These are phyloP conservation scores for Cettia cetti DNA, from an alignment of 2,113 vertebrate species.

Conservation along the genomic window DNA sequence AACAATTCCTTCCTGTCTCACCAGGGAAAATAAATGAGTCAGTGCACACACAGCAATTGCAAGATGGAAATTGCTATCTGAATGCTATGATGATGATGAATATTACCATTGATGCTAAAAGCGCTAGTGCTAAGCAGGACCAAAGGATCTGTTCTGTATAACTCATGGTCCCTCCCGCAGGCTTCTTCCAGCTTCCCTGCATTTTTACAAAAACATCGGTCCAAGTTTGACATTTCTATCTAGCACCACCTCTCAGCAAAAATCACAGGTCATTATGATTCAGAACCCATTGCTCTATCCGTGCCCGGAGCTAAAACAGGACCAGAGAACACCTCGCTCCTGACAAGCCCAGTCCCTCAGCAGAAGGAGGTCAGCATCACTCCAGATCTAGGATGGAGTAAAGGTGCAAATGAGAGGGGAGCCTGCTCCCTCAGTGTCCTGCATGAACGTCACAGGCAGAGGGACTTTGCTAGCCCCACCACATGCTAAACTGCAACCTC, in stretches of 20 bases:
- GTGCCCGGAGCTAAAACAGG: background rate
- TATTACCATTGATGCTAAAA: conserved; percentile 51
- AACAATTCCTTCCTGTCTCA: conserved; percentile 51
- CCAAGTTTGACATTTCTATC: background rate
- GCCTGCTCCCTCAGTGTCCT: background rate
- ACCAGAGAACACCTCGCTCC: background rate
- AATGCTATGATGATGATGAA: conserved; percentile 36
- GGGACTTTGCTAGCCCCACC: background rate
- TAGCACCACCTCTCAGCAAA: background rate
- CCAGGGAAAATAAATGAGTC: conserved; percentile 31
- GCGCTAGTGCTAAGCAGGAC: background rate
- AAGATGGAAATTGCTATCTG: conserved; percentile 54
- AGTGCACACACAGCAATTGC: background rate
- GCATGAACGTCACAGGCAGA: background rate
- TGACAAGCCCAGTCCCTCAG: background rate
- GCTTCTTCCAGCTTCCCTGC: background rate
- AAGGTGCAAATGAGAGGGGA: background rate
- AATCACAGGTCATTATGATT: background rate
- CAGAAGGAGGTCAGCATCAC: background rate
- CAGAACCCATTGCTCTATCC: background rate
- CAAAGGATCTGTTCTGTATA: conserved; percentile 22
- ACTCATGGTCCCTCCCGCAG: background rate
- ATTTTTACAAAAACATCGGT: background rate
- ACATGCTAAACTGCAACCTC: background rate
- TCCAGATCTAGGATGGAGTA: background rate